Evolutionary conservation across 2,888 invertebrate species (phyloP).

Genomic region (Lacanobia wlatinum): DNA sequence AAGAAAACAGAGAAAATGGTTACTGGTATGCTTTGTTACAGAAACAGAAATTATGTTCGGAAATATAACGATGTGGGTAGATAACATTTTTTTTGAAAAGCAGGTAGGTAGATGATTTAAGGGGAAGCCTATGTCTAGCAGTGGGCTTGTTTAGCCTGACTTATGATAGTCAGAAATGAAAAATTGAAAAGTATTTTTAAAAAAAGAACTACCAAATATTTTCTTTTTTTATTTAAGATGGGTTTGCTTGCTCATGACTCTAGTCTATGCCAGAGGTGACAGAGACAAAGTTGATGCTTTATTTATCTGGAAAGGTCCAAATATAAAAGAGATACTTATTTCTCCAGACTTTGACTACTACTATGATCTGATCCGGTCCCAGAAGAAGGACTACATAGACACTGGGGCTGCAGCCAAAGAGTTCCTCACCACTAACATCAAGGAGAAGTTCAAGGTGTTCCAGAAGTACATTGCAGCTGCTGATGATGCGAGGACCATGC

Average conservation of each 20-base stretch:
- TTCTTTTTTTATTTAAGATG: no score
- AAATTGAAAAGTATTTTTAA: not conserved
- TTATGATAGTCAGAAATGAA: not conserved
- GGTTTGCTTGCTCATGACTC: no score
- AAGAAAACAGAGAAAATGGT: slow-evolving; percentile 89
- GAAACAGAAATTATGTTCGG: not conserved
- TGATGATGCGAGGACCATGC: slow-evolving; percentile 90
- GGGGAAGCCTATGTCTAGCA: not conserved
- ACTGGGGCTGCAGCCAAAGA: slow-evolving; percentile 93
- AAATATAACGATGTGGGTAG: not conserved
- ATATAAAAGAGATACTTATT: not conserved
- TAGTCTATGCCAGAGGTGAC: no score
- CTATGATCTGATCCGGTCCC: slow-evolving; percentile 93
- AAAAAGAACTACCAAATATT: no score
- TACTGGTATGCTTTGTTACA: slow-evolving; percentile 86
- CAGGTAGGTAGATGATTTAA: not conserved
- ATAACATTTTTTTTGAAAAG: not conserved
- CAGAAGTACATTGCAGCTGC: slow-evolving; percentile 85
- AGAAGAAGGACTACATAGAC: slow-evolving; percentile 93
- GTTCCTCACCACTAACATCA: slow-evolving; percentile 93
- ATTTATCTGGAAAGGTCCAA: no score
- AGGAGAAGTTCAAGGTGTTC: slow-evolving; percentile 86
- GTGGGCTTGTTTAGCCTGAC: not conserved
- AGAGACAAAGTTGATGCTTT: no score
- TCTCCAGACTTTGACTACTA: slow-evolving; percentile 93